These are phyloP conservation scores for Aphidius colemani DNA, from an alignment of 2,888 invertebrate species.

Conservation along the genomic window DNA sequence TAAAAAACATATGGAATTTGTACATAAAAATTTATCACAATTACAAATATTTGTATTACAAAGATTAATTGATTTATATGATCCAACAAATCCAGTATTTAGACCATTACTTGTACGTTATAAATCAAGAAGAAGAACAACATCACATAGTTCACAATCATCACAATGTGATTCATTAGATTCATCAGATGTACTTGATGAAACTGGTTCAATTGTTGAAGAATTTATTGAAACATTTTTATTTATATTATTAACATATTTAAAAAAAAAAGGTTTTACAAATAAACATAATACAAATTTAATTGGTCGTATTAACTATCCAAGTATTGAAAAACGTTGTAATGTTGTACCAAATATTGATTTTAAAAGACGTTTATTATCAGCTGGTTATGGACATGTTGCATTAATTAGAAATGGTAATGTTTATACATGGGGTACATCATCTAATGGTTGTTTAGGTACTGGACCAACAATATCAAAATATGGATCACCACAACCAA, in stretches of 20 bases:
- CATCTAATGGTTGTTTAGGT: constrained; percentile 65
- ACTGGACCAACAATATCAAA: constrained; percentile 63
- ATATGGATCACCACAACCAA: constrained; percentile 62
- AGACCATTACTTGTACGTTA: constrained; percentile 61
- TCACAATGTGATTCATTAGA: constrained; percentile 62
- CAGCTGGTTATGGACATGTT: constrained; percentile 68
- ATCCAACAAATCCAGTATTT: constrained; percentile 67
- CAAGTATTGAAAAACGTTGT: constrained; percentile 40
- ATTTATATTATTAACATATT: constrained; percentile 60
- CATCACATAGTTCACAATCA: constrained; percentile 61
- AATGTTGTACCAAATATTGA: constrained; percentile 45
- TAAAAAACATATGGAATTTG: constrained; percentile 61
- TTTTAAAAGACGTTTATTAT: constrained; percentile 61
- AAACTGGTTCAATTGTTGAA: constrained; percentile 52
- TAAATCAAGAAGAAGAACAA: constrained; percentile 50
- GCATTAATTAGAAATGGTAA: constrained; percentile 67
- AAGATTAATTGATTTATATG: constrained; percentile 65
- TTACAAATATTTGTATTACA: constrained; percentile 62
- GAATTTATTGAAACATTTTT: constrained; percentile 64
- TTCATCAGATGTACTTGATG: constrained; percentile 54
- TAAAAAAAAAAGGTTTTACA: constrained; percentile 52
- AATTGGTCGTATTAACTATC: constrained; percentile 46
- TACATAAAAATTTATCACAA: constrained; percentile 62
- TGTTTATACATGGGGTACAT: constrained; percentile 69
- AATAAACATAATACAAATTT: constrained; percentile 45